These are phyloP conservation scores for Platyscapa corneri DNA, from an alignment of 1,140 invertebrate species.

Conservation along the genomic window DNA sequence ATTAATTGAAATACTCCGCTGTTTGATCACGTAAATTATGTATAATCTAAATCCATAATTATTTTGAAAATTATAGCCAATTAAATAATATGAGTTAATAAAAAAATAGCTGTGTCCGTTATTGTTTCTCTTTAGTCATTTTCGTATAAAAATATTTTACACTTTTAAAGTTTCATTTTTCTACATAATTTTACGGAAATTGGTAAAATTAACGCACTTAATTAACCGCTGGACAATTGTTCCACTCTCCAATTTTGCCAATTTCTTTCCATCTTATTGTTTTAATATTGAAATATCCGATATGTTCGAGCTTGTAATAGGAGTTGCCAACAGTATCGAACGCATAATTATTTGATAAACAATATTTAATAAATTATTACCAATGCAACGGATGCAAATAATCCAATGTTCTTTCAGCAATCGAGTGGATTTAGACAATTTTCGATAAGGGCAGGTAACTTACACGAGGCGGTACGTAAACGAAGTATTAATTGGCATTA, in stretches of 20 bases:
- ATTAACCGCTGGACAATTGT: background rate
- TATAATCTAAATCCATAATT: too few species aligned
- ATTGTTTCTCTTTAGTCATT: too few species aligned
- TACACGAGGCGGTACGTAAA: constrained; percentile 42
- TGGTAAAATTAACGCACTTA: too few species aligned
- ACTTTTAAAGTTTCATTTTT: too few species aligned
- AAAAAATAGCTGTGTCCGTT: too few species aligned
- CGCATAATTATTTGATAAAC: background rate
- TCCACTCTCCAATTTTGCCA: background rate
- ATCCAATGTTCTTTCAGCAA: constrained; percentile 12
- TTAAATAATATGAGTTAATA: too few species aligned
- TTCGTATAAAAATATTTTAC: too few species aligned
- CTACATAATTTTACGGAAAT: too few species aligned
- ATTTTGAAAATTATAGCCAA: too few species aligned
- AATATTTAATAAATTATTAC: background rate
- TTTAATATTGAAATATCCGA: background rate
- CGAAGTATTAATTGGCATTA: constrained; percentile 46
- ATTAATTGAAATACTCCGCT: too few species aligned
- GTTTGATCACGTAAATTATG: too few species aligned
- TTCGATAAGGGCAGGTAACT: constrained; percentile 40
- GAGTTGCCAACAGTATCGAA: background rate
- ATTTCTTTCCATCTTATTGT: background rate
- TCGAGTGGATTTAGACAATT: constrained; percentile 5
- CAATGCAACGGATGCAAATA: constrained; percentile 15
- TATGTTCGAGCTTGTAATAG: background rate